phyloP scores from a whole-genome alignment of 1,140 invertebrate species.

The Formica exsecta region DNA sequence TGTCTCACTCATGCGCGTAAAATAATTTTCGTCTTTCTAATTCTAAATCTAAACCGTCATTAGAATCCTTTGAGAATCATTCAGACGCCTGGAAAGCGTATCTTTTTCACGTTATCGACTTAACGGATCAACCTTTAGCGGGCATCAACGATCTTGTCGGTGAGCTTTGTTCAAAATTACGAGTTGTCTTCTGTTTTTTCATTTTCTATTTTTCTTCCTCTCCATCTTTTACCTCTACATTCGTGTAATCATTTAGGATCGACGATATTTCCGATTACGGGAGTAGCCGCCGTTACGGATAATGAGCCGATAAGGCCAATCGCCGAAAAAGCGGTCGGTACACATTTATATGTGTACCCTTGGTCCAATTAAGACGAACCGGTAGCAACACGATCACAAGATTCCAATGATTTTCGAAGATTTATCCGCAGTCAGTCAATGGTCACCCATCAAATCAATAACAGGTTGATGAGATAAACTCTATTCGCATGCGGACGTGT shows the following conservation, averaged over 20 bases:
- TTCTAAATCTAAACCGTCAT: neutral
- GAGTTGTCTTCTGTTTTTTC: conserved; percentile 15
- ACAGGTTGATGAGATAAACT: neutral
- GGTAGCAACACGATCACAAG: conserved; percentile 55
- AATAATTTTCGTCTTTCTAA: neutral
- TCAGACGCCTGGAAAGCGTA: neutral
- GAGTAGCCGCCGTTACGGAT: conserved; percentile 75
- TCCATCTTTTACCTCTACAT: conserved; percentile 19
- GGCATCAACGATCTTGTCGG: conserved; percentile 50
- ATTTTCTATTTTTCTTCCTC: conserved; percentile 21
- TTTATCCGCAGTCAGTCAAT: conserved; percentile 57
- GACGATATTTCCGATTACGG: conserved; percentile 74
- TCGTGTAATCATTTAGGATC: conserved; percentile 74
- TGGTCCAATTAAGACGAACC: conserved; percentile 78
- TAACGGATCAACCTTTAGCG: conserved; percentile 61
- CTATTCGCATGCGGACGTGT: neutral
- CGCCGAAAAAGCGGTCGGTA: conserved; percentile 65
- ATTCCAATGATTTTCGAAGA: conserved; percentile 64
- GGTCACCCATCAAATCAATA: conserved; percentile 69
- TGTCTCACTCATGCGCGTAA: neutral
- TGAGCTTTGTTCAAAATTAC: conserved; percentile 68
- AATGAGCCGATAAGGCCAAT: conserved; percentile 78
- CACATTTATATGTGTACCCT: conserved; percentile 50
- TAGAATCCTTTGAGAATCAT: conserved; percentile 24
- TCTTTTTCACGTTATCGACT: conserved; percentile 63